These are phyloP conservation scores for Fissipunctia ypsillon DNA, from an alignment of 2,888 invertebrate species.

Conservation along the genomic window DNA sequence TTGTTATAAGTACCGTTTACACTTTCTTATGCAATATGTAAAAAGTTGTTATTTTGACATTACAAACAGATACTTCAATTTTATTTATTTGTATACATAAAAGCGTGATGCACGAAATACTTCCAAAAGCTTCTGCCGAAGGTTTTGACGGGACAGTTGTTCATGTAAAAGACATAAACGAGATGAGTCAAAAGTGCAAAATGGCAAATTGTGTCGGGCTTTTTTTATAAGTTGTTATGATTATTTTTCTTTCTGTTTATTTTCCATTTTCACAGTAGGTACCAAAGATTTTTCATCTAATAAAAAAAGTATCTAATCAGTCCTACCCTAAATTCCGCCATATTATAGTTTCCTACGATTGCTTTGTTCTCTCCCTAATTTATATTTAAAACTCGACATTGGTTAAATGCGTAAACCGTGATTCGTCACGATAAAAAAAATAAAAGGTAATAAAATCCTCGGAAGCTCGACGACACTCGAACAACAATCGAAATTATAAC, in stretches of 20 bases:
- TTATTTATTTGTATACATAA: too few relatives aligned
- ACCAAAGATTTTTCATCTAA: too few relatives aligned
- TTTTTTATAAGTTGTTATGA: too few relatives aligned
- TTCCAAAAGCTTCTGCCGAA: background rate
- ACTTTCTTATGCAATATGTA: too few relatives aligned
- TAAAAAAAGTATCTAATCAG: too few relatives aligned
- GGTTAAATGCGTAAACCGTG: background rate
- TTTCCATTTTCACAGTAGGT: background rate
- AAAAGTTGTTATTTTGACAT: too few relatives aligned
- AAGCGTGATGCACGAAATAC: background rate
- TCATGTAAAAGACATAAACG: slow-evolving; percentile 45
- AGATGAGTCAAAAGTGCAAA: background rate
- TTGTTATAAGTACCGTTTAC: too few relatives aligned
- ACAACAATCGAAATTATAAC: background rate
- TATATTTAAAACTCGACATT: background rate
- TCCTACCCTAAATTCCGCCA: background rate
- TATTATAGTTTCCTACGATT: background rate
- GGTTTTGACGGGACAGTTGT: background rate
- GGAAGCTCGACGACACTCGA: too few relatives aligned
- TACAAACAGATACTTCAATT: too few relatives aligned
- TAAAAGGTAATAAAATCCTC: background rate
- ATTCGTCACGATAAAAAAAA: background rate
- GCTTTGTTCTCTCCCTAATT: background rate
- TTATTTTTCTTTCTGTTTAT: background rate
- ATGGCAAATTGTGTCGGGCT: background rate